A percentile compares a stretch with the other conserved stretches of the same genome.
These are phyloP conservation scores for Apamea sordens DNA, from an alignment of 2,888 invertebrate genomes.

Conservation along the genomic window DNA sequence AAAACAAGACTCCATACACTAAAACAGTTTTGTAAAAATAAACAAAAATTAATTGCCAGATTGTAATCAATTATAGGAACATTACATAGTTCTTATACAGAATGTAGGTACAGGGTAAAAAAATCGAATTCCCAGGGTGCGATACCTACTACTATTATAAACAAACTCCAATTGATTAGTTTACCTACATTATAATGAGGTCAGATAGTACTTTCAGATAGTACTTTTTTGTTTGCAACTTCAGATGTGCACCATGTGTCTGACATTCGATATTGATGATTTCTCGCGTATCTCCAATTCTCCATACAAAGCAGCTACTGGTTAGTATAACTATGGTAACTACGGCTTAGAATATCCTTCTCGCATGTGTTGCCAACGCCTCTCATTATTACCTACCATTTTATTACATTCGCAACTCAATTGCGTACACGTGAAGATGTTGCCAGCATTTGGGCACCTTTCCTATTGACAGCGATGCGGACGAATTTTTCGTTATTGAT, in stretches of 20 bases:
- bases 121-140: too few relatives aligned
- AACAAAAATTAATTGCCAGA: too few relatives aligned
- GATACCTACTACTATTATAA: not conserved
- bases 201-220: slow-evolving; percentile 24
- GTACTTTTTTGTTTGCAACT: too few relatives aligned
- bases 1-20: too few relatives aligned
- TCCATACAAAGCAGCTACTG: not conserved
- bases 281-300: not conserved
- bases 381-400: not conserved
- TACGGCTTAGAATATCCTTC: not conserved
- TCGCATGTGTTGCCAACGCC: not conserved
- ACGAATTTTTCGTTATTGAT: too few relatives aligned
- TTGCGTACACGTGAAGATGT: not conserved
- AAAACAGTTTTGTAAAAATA: too few relatives aligned
- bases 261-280: slow-evolving; percentile 47
- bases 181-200: not conserved
- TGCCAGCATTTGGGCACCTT: not conserved
- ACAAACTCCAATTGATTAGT: not conserved
- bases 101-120: too few relatives aligned
- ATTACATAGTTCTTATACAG: too few relatives aligned
- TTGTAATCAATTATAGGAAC: too few relatives aligned
- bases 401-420: not conserved
- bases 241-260: slow-evolving; percentile 40
- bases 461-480: too few relatives aligned
- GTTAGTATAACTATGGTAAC: not conserved